Evolutionary conservation across 2,797 vertebrate genomes (phyloP).

Genomic region (Bovichtus variegatus): DNA sequence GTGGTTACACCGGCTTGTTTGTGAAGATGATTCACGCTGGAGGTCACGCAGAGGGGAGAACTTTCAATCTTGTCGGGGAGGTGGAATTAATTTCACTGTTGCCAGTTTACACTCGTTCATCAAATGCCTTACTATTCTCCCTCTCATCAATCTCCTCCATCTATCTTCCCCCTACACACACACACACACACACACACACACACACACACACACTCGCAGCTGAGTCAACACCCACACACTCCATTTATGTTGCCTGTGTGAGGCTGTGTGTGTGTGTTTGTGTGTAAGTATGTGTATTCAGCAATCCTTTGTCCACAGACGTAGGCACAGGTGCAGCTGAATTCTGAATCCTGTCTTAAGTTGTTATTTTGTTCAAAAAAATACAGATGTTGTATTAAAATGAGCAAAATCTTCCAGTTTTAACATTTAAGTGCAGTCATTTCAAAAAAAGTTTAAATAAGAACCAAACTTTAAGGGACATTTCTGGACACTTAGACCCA

Average conservation of each 20-base stretch:
- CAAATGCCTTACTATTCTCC: slow-evolving; percentile 84
- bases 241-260: slow-evolving; percentile 78
- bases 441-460: not conserved
- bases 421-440: not conserved
- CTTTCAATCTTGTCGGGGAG: slow-evolving; percentile 79
- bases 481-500: not conserved
- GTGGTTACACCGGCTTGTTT: slow-evolving; percentile 43
- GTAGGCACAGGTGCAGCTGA: slow-evolving; percentile 69
- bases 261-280: slow-evolving; percentile 51
- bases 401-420: not conserved
- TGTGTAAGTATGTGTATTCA: slow-evolving; percentile 52
- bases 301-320: slow-evolving; percentile 66
- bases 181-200: slow-evolving; percentile 1
- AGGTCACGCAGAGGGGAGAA: slow-evolving; percentile 81
- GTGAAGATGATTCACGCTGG: slow-evolving; percentile 59
- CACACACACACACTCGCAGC: slow-evolving; percentile 75
- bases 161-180: slow-evolving; percentile 59
- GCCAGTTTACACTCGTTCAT: slow-evolving; percentile 86
- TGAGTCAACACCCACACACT: slow-evolving; percentile 87
- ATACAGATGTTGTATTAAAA: not conserved
- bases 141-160: slow-evolving; percentile 82
- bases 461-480: not conserved
- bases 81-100: slow-evolving; percentile 85
- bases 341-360: slow-evolving; percentile 38
- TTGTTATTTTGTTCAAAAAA: slow-evolving; percentile 17